Conservation (phyloP, 2,797 vertebrate genomes). For the Spheniscus humboldti region DNA sequence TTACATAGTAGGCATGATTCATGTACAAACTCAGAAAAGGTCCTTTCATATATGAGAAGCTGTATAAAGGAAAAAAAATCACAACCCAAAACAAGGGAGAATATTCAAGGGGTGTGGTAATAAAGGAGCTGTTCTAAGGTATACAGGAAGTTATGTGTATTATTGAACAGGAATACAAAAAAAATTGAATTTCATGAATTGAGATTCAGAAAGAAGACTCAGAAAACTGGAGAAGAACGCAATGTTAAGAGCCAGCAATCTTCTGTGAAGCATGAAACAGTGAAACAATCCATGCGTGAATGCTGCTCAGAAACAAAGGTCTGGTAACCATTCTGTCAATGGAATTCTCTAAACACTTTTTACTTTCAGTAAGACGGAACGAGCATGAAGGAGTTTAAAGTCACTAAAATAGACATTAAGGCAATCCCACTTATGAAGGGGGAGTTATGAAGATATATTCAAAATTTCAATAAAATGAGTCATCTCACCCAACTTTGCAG, state of each 20-base stretch:
- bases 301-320: background rate
- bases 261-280: background rate
- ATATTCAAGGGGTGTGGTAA: background rate
- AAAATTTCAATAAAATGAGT: slow-evolving; percentile 27
- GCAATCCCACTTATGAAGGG: background rate
- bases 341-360: background rate
- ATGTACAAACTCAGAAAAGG: background rate
- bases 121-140: background rate
- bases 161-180: background rate
- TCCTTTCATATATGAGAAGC: background rate
- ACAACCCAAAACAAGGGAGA: background rate
- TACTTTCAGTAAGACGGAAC: background rate
- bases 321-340: background rate
- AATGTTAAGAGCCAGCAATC: background rate
- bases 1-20: background rate
- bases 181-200: background rate
- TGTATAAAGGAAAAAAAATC: background rate
- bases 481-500: background rate
- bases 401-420: background rate
- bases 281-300: background rate
- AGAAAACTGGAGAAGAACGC: background rate
- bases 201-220: background rate
- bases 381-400: background rate
- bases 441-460: background rate
- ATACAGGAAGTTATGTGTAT: fast-evolving